Evolutionary conservation across 2,797 vertebrate genomes (phyloP).

Genomic region (Scarus forsteni): DNA sequence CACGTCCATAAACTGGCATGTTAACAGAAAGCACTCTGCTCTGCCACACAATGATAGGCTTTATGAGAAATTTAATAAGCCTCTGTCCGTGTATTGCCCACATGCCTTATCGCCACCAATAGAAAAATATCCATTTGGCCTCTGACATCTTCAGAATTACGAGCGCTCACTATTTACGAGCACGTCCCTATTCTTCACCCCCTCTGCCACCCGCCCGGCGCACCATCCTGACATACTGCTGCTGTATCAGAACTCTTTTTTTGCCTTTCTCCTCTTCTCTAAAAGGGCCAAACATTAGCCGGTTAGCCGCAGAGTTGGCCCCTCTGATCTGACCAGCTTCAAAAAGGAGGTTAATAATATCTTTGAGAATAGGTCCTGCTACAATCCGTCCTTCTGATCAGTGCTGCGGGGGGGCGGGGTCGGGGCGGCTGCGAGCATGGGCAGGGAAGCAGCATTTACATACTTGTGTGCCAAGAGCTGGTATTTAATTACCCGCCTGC

Average conservation of each 20-base stretch:
- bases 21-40: constrained; percentile 66
- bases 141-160: constrained; percentile 71
- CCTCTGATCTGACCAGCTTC: constrained; percentile 64
- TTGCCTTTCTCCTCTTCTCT: not conserved
- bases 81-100: constrained; percentile 63
- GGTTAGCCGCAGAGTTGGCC: constrained; percentile 39
- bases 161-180: constrained; percentile 66
- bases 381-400: constrained; percentile 57
- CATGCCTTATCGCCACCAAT: constrained; percentile 67
- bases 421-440: constrained; percentile 3
- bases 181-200: constrained; percentile 42
- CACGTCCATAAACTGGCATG: constrained; percentile 60
- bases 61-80: constrained; percentile 73
- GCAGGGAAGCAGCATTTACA: constrained; percentile 56
- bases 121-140: constrained; percentile 73
- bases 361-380: constrained; percentile 65
- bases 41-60: constrained; percentile 72
- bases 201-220: constrained; percentile 26
- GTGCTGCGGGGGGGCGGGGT: constrained; percentile 16
- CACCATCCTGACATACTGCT: constrained; percentile 35
- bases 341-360: constrained; percentile 71
- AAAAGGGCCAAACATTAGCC: constrained; percentile 40
- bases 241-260: constrained; percentile 14
- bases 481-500: constrained; percentile 78
- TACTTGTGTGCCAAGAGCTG: constrained; percentile 67